Evolutionary conservation across 1,140 invertebrate species (phyloP).

Genomic region (Solenopsis fugax): DNA sequence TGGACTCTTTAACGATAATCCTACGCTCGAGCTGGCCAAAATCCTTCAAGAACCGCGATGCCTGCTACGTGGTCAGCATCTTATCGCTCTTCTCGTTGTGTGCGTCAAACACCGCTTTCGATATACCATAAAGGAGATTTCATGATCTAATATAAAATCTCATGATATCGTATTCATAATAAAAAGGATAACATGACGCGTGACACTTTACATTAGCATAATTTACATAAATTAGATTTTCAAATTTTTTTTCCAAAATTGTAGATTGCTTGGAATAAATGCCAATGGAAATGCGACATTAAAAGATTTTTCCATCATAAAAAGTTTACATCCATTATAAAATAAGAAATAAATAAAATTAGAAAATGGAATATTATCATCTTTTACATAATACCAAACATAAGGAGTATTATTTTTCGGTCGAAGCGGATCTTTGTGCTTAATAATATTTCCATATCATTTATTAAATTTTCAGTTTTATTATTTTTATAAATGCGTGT

Average conservation of each 20-base stretch:
- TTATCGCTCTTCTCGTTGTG: not conserved
- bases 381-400: not conserved
- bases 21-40: slow-evolving; percentile 28
- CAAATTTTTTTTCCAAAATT: not conserved
- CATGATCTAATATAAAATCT: not conserved
- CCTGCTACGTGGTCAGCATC: slow-evolving; percentile 53
- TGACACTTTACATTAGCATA: not conserved
- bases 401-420: no score
- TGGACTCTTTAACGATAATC: slow-evolving; percentile 54
- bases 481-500: no score
- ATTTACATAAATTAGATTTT: slow-evolving; percentile 23
- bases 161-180: not conserved
- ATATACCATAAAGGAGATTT: not conserved
- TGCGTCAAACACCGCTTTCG: not conserved
- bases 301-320: not conserved
- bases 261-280: not conserved
- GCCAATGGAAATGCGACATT: not conserved
- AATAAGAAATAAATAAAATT: slow-evolving; percentile 9
- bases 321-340: not conserved
- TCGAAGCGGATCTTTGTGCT: no score
- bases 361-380: not conserved
- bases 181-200: no score
- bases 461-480: no score
- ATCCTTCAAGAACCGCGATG: slow-evolving; percentile 41
- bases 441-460: no score